These are phyloP conservation scores for Ooceraea biroi DNA, from an alignment of 1,140 invertebrate species.

Conservation along the genomic window DNA sequence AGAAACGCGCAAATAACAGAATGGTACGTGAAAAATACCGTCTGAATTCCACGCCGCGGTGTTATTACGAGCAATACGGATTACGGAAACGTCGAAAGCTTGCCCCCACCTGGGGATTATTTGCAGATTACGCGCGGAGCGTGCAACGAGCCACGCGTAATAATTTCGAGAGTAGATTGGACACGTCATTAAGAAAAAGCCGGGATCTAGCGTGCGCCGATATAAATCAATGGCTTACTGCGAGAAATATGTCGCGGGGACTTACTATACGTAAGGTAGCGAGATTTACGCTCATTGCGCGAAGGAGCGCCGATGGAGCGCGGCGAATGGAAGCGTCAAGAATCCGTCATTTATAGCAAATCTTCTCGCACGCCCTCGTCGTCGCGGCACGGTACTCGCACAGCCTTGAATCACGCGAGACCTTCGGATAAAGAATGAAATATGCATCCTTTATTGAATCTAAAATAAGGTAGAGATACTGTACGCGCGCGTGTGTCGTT, in stretches of 20 bases:
- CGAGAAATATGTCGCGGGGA: slow-evolving; percentile 23
- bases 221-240: slow-evolving; percentile 33
- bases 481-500: slow-evolving; percentile 62
- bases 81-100: slow-evolving; percentile 35
- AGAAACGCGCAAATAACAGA: slow-evolving; percentile 37
- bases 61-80: slow-evolving; percentile 38
- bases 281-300: slow-evolving; percentile 42
- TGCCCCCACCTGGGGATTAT: slow-evolving; percentile 2
- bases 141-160: neutral
- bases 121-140: slow-evolving; percentile 40
- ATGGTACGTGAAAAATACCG: slow-evolving; percentile 47
- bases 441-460: slow-evolving; percentile 75
- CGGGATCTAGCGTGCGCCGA: slow-evolving; percentile 5
- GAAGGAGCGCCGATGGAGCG: slow-evolving; percentile 21
- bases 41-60: neutral
- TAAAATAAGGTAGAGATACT: slow-evolving; percentile 75
- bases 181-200: slow-evolving; percentile 38
- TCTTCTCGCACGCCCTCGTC: slow-evolving; percentile 37
- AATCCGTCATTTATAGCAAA: slow-evolving; percentile 52
- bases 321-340: slow-evolving; percentile 43
- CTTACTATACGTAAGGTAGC: slow-evolving; percentile 10
- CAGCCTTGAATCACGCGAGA: slow-evolving; percentile 69
- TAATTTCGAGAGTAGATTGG: slow-evolving; percentile 46
- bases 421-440: slow-evolving; percentile 75
- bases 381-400: slow-evolving; percentile 1